Conservation (phyloP, 1,140 invertebrate species). For the Ruditapes philippinarum region DNA sequence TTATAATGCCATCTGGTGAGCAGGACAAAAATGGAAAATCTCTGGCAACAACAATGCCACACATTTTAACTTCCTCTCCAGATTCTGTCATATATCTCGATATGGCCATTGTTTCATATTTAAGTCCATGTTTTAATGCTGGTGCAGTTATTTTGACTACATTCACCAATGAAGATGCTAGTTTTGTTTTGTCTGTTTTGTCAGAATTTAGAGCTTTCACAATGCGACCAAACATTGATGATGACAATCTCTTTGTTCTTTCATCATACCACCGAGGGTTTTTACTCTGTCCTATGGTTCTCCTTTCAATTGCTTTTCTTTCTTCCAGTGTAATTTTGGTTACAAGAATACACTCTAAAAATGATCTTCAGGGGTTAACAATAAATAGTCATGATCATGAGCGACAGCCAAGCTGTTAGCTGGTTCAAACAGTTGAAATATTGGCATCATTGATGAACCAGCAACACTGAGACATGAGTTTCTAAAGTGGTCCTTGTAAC, state of each 20-base stretch:
- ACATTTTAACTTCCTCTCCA: slow-evolving; percentile 35
- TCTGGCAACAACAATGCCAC: slow-evolving; percentile 63
- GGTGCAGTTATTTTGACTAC: background rate
- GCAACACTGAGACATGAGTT: slow-evolving; percentile 60
- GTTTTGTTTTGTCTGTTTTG: slow-evolving; percentile 58
- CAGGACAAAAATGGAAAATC: slow-evolving; percentile 63
- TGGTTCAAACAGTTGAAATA: slow-evolving; percentile 62
- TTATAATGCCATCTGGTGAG: slow-evolving; percentile 70
- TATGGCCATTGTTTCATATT: slow-evolving; percentile 65
- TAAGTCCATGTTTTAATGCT: slow-evolving; percentile 65
- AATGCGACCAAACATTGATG: slow-evolving; percentile 73
- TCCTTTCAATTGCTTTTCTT: slow-evolving; percentile 49
- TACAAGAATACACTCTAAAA: slow-evolving; percentile 55
- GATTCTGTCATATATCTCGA: slow-evolving; percentile 38
- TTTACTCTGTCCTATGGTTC: slow-evolving; percentile 65
- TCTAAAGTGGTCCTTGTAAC: slow-evolving; percentile 62
- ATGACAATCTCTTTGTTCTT: slow-evolving; percentile 63
- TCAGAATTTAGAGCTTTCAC: slow-evolving; percentile 66
- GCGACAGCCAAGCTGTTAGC: slow-evolving; percentile 58
- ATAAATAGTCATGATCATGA: slow-evolving; percentile 64
- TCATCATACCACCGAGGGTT: slow-evolving; percentile 64
- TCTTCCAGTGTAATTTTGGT: slow-evolving; percentile 56
- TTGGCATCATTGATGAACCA: slow-evolving; percentile 47
- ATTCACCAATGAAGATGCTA: slow-evolving; percentile 51
- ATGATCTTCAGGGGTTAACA: slow-evolving; percentile 23